Percentiles rank a stretch among this genome's conserved stretches.
Conservation (phyloP, 53 echinoderm and acorn worm genomes). For the Arbacia lixula region DNA sequence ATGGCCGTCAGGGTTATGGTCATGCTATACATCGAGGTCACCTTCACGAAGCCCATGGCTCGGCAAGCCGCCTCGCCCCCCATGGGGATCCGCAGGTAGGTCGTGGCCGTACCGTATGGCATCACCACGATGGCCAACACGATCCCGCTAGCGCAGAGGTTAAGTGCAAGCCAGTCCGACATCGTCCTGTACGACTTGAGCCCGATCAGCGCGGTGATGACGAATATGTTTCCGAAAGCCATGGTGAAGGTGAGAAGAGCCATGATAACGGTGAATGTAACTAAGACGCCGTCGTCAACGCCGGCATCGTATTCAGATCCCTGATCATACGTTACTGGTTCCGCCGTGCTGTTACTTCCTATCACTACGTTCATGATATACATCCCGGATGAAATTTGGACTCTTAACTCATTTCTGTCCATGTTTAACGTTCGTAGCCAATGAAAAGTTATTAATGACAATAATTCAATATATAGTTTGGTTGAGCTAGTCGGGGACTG, state of each 20-base stretch:
- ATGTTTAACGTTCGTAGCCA: no score
- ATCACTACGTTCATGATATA: no score
- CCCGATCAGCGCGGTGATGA: background rate
- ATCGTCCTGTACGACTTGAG: background rate
- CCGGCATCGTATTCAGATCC: no score
- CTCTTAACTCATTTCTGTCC: no score
- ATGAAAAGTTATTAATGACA: no score
- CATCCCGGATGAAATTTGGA: no score
- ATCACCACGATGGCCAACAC: conserved; percentile 17
- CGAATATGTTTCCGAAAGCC: conserved; percentile 20
- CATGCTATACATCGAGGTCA: background rate
- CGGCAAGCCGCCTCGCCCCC: conserved; percentile 2
- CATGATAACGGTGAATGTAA: conserved; percentile 17
- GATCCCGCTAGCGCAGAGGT: conserved; percentile 24
- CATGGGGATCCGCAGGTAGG: conserved; percentile 32
- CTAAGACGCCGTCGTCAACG: conserved; percentile 2
- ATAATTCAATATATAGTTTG: no score
- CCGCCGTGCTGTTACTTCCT: no score
- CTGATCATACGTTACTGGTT: no score
- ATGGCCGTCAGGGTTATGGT: conserved; percentile 8
- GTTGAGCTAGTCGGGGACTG: no score
- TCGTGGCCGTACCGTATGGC: conserved; percentile 34
- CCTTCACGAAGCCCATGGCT: conserved; percentile 19
- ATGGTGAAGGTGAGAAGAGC: conserved; percentile 12
- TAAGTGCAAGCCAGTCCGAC: conserved; percentile 14